Conservation (phyloP, 2,888 invertebrate genomes). For the Drosophila flavopinicola region DNA sequence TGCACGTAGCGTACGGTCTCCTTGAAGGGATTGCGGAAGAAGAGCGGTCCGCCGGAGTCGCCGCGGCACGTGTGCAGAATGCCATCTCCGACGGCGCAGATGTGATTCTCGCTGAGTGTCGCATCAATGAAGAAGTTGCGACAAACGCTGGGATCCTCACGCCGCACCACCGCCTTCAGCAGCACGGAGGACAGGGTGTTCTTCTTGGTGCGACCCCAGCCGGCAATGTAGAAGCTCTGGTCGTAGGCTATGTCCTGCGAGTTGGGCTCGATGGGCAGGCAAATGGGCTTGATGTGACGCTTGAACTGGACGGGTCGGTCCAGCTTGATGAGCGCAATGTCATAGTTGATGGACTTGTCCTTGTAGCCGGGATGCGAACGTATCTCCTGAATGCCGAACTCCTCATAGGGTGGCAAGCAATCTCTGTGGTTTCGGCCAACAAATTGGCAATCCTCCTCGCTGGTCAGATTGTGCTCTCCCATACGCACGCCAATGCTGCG, state of each 20-base stretch:
- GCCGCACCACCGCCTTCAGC: slow-evolving; percentile 65
- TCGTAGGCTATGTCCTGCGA: slow-evolving; percentile 32
- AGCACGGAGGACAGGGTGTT: slow-evolving; percentile 51
- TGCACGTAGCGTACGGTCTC: slow-evolving; percentile 68
- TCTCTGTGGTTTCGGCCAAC: slow-evolving; percentile 42
- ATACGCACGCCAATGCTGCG: slow-evolving; percentile 82
- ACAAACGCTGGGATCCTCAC: slow-evolving; percentile 56
- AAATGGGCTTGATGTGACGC: slow-evolving; percentile 77
- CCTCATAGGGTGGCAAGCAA: slow-evolving; percentile 84
- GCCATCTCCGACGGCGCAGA: slow-evolving; percentile 76
- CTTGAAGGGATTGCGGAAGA: slow-evolving; percentile 60
- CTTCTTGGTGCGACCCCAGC: slow-evolving; percentile 80
- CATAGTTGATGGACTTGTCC: slow-evolving; percentile 83
- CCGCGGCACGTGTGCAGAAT: slow-evolving; percentile 71
- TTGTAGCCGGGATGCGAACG: slow-evolving; percentile 86
- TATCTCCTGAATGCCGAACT: slow-evolving; percentile 77
- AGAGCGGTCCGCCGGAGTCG: slow-evolving; percentile 80
- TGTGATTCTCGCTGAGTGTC: slow-evolving; percentile 66
- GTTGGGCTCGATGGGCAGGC: slow-evolving; percentile 72
- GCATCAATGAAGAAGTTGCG: slow-evolving; percentile 57
- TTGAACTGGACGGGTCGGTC: slow-evolving; percentile 55
- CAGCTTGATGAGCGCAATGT: slow-evolving; percentile 87
- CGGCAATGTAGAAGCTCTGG: slow-evolving; percentile 69
- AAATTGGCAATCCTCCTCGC: slow-evolving; percentile 77
- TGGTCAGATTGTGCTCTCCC: slow-evolving; percentile 83